A percentile compares a stretch with the other conserved stretches of the same genome.
Evolutionary conservation across 2,113 vertebrate species (phyloP).

Genomic region (Toxotes jaculatrix): DNA sequence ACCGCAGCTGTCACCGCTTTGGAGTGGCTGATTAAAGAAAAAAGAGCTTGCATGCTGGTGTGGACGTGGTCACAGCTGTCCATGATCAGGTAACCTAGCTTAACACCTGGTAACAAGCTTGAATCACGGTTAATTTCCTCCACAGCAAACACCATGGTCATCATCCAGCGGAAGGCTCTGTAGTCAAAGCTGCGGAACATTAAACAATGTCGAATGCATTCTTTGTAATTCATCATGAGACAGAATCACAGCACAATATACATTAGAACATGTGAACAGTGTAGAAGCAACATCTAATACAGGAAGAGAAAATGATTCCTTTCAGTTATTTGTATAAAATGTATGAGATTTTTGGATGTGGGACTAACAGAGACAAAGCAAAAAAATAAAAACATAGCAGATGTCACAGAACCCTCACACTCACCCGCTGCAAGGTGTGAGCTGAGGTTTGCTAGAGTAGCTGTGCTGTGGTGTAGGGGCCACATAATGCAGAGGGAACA

Average conservation of each 20-base stretch:
- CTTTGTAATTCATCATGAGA: neutral
- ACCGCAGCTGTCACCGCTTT: neutral
- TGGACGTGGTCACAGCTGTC: constrained; percentile 83
- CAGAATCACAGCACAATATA: neutral
- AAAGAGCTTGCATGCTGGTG: constrained; percentile 72
- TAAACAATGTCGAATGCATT: neutral
- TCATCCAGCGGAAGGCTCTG: constrained; percentile 75
- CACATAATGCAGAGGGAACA: constrained; percentile 82
- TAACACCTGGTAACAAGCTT: constrained; percentile 76
- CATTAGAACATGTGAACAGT: neutral
- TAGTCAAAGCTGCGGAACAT: constrained; percentile 76
- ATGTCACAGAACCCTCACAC: constrained; percentile 33
- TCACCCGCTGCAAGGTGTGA: constrained; percentile 77
- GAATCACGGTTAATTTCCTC: constrained; percentile 81
- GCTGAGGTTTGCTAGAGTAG: constrained; percentile 69
- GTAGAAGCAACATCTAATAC: neutral
- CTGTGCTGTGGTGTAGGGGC: constrained; percentile 52
- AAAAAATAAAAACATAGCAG: neutral
- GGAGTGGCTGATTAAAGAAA: constrained; percentile 70
- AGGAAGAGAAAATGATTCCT: neutral
- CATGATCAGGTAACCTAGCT: constrained; percentile 77
- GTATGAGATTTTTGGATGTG: neutral
- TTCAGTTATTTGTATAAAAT: neutral
- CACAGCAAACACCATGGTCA: constrained; percentile 82
- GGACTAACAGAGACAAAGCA: neutral